These are phyloP conservation scores for Liasis olivaceus DNA, from an alignment of 2,797 vertebrate genomes.

Conservation along the genomic window DNA sequence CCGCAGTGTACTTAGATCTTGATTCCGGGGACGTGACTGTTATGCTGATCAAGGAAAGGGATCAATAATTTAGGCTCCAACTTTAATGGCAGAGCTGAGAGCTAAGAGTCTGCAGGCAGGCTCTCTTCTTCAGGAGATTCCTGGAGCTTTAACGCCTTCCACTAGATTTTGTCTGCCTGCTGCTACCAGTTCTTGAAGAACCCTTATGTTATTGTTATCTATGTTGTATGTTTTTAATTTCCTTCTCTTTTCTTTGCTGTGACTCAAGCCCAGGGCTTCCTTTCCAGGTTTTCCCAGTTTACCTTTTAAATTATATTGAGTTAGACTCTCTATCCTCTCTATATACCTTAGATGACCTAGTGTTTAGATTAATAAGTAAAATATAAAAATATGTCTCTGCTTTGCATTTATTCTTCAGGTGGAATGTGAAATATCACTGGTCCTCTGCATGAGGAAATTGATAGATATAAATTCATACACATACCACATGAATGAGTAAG, in stretches of 20 bases:
- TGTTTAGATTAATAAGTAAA: fast-evolving
- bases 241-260: background rate
- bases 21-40: slow-evolving; percentile 89
- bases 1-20: slow-evolving; percentile 87
- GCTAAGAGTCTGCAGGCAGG: slow-evolving; percentile 90
- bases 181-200: slow-evolving; percentile 7
- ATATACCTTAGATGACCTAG: background rate
- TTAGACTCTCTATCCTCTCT: background rate
- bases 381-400: slow-evolving; percentile 12
- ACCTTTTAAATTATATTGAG: slow-evolving; percentile 13
- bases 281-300: background rate
- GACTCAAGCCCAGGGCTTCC: background rate
- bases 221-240: background rate
- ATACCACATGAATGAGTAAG: background rate
- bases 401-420: slow-evolving; percentile 21
- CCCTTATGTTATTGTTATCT: background rate
- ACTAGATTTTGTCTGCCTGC: slow-evolving; percentile 50
- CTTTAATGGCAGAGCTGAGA: slow-evolving; percentile 89
- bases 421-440: background rate
- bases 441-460: background rate
- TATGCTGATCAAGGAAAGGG: slow-evolving; percentile 91
- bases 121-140: slow-evolving; percentile 73
- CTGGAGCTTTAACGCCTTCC: slow-evolving; percentile 69
- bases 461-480: background rate
- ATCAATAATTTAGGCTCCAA: slow-evolving; percentile 98